Percentiles rank a stretch among this genome's conserved stretches.
These are phyloP conservation scores for Tiphia femorata DNA, from an alignment of 2,888 invertebrate genomes.

Conservation along the genomic window DNA sequence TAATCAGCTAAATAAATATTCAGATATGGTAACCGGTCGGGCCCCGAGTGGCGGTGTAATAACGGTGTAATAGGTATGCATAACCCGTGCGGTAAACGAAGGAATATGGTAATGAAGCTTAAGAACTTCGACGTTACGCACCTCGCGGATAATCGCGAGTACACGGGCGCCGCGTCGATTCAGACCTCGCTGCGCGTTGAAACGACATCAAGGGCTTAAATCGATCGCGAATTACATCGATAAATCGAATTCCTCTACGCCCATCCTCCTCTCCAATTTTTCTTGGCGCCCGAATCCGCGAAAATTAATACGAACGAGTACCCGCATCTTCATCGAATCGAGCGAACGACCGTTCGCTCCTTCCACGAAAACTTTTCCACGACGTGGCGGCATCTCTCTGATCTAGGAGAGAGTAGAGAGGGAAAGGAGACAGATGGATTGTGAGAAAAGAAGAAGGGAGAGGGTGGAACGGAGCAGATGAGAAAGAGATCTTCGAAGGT, in stretches of 20 bases:
- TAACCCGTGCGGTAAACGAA: constrained; percentile 31
- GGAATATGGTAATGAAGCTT: constrained; percentile 40
- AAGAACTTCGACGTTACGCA: constrained; percentile 29
- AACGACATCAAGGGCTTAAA: constrained; percentile 21
- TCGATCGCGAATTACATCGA: constrained; percentile 18
- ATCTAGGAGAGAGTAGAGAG: constrained; percentile 16
- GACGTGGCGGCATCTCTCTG: constrained; percentile 20
- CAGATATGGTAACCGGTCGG: constrained; percentile 41
- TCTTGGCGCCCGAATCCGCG: no score
- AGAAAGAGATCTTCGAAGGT: constrained; percentile 30
- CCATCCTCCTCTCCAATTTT: no score
- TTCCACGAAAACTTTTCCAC: constrained; percentile 17
- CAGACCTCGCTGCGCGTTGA: constrained; percentile 16
- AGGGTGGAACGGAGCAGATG: constrained; percentile 5
- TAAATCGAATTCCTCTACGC: constrained; percentile 1
- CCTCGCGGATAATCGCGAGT: constrained; percentile 13
- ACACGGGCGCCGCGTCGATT: no score
- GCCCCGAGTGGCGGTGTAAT: constrained; percentile 35
- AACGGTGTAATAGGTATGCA: constrained; percentile 40
- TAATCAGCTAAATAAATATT: constrained; percentile 45
- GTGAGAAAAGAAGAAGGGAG: constrained; percentile 12
- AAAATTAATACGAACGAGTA: no score
- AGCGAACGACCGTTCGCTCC: not conserved
- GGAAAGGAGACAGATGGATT: constrained; percentile 16
- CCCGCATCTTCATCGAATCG: no score